A percentile compares a stretch with the other conserved stretches of the same genome.
These are phyloP conservation scores for Drosophila azteca DNA, from an alignment of 1,140 invertebrate genomes.

Conservation along the genomic window DNA sequence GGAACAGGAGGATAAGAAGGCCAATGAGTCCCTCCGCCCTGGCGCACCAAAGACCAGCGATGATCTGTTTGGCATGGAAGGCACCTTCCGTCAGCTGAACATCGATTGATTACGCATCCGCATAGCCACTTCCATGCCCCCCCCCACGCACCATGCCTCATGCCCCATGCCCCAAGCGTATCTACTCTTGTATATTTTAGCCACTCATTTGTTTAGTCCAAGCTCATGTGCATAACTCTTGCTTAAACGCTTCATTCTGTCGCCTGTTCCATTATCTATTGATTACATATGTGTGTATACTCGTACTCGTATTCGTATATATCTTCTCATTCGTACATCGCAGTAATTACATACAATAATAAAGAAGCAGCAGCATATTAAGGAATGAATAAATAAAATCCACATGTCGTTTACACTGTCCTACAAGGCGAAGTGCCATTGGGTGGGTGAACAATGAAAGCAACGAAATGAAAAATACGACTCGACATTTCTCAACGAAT, in stretches of 20 bases:
- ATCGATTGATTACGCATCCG: slow-evolving; percentile 86
- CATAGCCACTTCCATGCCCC: slow-evolving; percentile 17
- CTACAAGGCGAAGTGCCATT: neutral
- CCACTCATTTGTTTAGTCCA: slow-evolving; percentile 60
- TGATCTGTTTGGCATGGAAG: slow-evolving; percentile 92
- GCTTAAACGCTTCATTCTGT: slow-evolving; percentile 71
- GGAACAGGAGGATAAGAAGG: slow-evolving; percentile 88
- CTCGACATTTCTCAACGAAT: slow-evolving; percentile 29
- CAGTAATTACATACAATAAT: slow-evolving; percentile 45
- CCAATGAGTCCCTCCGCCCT: slow-evolving; percentile 89
- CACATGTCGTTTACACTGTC: slow-evolving; percentile 3
- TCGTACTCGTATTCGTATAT: slow-evolving; percentile 34
- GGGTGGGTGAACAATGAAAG: slow-evolving; percentile 2
- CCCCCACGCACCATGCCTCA: neutral
- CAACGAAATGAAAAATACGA: slow-evolving; percentile 3
- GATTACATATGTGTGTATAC: slow-evolving; percentile 45
- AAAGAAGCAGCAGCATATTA: slow-evolving; percentile 52
- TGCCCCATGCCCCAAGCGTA: slow-evolving; percentile 13
- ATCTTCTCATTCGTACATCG: slow-evolving; percentile 16
- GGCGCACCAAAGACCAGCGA: slow-evolving; percentile 91
- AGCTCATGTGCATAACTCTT: slow-evolving; percentile 43
- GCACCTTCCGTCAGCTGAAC: slow-evolving; percentile 90
- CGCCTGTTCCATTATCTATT: slow-evolving; percentile 47
- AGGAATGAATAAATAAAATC: slow-evolving; percentile 56
- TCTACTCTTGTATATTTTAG: slow-evolving; percentile 47